These are phyloP conservation scores for Indicator maculatus DNA, from an alignment of 2,113 vertebrate species.

Conservation along the genomic window DNA sequence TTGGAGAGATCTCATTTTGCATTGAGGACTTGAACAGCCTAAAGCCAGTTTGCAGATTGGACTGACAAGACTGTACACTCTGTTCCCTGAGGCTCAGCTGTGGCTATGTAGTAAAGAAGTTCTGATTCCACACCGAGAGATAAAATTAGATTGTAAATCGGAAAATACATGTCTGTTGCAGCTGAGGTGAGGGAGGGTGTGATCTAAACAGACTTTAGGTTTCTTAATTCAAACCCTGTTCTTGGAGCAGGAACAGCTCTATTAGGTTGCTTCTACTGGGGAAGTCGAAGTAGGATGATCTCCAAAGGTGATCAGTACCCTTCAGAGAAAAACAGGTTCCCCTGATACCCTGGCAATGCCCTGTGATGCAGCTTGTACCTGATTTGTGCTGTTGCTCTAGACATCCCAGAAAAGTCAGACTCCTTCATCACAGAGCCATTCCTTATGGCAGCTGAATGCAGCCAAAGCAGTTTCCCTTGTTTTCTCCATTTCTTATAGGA, in stretches of 20 bases:
- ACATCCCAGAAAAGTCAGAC: not conserved
- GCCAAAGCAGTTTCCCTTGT: not conserved
- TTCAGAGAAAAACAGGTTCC: not conserved
- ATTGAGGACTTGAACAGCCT: not conserved
- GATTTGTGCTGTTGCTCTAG: not conserved
- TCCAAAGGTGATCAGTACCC: not conserved
- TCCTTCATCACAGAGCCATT: not conserved
- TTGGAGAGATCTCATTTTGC: not conserved
- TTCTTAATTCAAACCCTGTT: not conserved
- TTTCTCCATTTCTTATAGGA: not conserved
- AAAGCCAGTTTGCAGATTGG: not conserved
- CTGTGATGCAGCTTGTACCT: not conserved
- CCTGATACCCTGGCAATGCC: not conserved
- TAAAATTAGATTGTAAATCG: not conserved
- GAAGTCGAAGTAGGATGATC: not conserved
- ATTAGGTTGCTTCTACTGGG: not conserved
- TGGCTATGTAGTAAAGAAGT: accelerated
- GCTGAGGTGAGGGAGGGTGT: not conserved
- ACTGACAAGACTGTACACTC: not conserved
- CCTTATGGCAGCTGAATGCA: not conserved
- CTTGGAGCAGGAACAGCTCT: not conserved
- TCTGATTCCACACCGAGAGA: not conserved
- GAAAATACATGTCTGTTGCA: not conserved
- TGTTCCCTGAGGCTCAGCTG: not conserved
- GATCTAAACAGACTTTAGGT: not conserved